Base-by-base conservation (phyloP, 2,888 invertebrate species). In the Cenopis cana region DNA sequence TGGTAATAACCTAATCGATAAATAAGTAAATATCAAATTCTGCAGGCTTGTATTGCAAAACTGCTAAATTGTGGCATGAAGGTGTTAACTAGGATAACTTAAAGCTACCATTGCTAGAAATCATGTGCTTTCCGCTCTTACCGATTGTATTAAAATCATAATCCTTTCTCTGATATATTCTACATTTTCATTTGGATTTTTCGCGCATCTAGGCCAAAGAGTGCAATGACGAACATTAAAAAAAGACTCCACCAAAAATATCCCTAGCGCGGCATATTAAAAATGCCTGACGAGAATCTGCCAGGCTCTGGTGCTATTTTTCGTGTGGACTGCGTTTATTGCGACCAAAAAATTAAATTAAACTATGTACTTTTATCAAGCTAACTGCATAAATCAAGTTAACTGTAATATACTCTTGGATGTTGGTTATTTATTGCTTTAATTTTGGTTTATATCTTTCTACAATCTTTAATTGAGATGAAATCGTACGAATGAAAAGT, bases 221-320 rank as follows among this genome's bases (percentile, higher is more conserved):
- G 62, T 46, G 56, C 56, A 69, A 49, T 59, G 52, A 29, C 57
- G 69, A 62, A 49, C 55, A 33, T 29, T 50, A 57, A 38, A 50
- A 52, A 57, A 20, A 29, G 50, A 20, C 36, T 56, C 10, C 10
- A 17, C 69, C 49, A 18, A 64, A 64, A 66, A 66, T 54, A 49
- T 17, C 33, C 54, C 36, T 41, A 50, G 60, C 36, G 18, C 20
- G 33, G 59, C 17, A 61, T 72, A 68, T 72, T 72, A 68, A 72
- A 72, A 68, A 67, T 68, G 29, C 68, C 61, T 68, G 60, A 55
- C 62, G 33, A 61, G 61, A 61, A 60, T 46, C 46, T 17, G 18
- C 49, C 50, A 14, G 50, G 56, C 49, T 38, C n/a, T 14, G 24
- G 24, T 38, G 50, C 14, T 52, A 65, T 65, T 65, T 57, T 65